phyloP scores from a whole-genome alignment of 2,888 invertebrate species.

The Drosophila merina region DNA sequence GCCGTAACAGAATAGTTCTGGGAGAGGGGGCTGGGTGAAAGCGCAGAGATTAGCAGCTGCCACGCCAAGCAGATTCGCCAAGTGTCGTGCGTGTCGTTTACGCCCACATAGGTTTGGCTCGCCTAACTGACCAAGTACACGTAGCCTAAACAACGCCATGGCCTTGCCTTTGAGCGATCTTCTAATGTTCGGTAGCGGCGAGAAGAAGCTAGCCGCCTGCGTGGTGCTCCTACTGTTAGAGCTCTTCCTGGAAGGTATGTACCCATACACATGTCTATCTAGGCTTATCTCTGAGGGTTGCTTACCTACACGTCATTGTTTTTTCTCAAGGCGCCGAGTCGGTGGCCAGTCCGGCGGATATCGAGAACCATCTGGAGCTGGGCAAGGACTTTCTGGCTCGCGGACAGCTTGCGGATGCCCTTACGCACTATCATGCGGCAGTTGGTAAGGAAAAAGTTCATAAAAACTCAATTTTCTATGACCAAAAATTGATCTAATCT shows the following conservation, averaged over 20 bases:
- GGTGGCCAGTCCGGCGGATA: slow-evolving; percentile 88
- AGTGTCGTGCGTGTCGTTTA: slow-evolving; percentile 56
- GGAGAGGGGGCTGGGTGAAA: slow-evolving; percentile 40
- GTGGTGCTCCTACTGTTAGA: slow-evolving; percentile 88
- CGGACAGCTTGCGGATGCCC: slow-evolving; percentile 97
- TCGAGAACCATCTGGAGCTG: slow-evolving; percentile 96
- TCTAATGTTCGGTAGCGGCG: slow-evolving; percentile 78
- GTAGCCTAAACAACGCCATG: slow-evolving; percentile 59
- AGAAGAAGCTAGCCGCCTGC: slow-evolving; percentile 88
- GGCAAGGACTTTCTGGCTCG: slow-evolving; percentile 96
- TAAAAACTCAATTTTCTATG: neutral
- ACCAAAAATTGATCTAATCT: no score
- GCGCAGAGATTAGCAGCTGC: slow-evolving; percentile 53
- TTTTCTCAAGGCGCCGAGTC: slow-evolving; percentile 87
- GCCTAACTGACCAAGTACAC: slow-evolving; percentile 31
- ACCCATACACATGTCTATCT: slow-evolving; percentile 66
- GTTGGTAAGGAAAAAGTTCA: slow-evolving; percentile 88
- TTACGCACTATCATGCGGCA: slow-evolving; percentile 98
- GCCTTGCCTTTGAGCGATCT: slow-evolving; percentile 75
- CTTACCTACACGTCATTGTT: slow-evolving; percentile 53
- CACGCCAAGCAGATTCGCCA: slow-evolving; percentile 31
- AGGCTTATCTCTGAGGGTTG: slow-evolving; percentile 17
- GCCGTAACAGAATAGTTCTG: slow-evolving; percentile 20
- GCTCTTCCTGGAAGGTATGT: slow-evolving; percentile 88
- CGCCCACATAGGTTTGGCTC: slow-evolving; percentile 34